Conservation (phyloP, 2,888 invertebrate species). For the Spisula solida region DNA sequence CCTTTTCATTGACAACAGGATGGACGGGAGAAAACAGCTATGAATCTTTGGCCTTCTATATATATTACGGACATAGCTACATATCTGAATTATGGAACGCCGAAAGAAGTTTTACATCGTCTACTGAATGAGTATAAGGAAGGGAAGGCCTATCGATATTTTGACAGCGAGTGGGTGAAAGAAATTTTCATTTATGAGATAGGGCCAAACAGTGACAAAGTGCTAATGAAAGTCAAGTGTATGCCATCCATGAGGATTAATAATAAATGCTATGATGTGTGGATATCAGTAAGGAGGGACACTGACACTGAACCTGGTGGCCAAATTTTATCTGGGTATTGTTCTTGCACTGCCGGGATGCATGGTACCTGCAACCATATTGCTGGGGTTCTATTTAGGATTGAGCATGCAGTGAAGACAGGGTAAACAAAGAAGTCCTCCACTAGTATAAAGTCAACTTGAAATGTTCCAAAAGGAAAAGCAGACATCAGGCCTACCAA, state of each 20-base stretch:
- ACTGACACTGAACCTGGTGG: conserved; percentile 6
- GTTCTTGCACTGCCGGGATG: conserved; percentile 64
- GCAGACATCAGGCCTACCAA: conserved; percentile 7
- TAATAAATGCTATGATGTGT: conserved; percentile 55
- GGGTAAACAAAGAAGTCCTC: conserved; percentile 38
- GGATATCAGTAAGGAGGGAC: conserved; percentile 51
- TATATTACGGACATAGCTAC: conserved; percentile 66
- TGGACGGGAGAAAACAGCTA: conserved; percentile 63
- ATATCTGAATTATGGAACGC: conserved; percentile 42
- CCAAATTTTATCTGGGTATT: conserved; percentile 41
- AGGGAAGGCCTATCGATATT: conserved; percentile 63
- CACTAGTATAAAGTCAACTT: conserved; percentile 34
- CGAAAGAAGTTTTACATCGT: conserved; percentile 42
- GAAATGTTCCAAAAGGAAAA: conserved; percentile 52
- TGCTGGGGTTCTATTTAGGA: conserved; percentile 48
- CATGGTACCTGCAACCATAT: conserved; percentile 54
- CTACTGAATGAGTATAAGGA: conserved; percentile 64
- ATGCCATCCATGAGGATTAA: conserved; percentile 58
- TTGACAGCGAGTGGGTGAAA: conserved; percentile 59
- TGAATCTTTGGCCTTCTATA: conserved; percentile 60
- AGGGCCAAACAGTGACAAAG: not conserved
- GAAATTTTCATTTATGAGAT: conserved; percentile 55
- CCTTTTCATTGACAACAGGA: conserved; percentile 49
- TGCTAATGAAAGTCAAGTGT: conserved; percentile 43
- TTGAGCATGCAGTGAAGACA: conserved; percentile 47